Base-by-base conservation (phyloP, 2,888 invertebrate genomes). In the Lamellibrachia satsuma region DNA sequence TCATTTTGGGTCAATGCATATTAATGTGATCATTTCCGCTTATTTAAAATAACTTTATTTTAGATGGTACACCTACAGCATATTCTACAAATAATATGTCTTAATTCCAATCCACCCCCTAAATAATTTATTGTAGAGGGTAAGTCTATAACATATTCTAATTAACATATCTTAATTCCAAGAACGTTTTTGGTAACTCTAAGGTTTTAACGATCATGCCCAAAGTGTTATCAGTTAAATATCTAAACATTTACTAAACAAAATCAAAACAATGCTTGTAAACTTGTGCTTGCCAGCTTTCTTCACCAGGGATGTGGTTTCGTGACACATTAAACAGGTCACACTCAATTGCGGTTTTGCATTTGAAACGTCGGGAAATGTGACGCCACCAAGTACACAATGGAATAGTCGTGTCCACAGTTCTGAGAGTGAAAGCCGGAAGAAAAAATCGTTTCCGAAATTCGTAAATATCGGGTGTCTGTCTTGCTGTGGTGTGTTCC, bases 341-440 rank as follows among this genome's bases (percentile, higher is more conserved):
- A 75, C 75, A 11, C 75, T 75, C 75, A 75, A 11, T 75, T 75
- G 75, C 75, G 75, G 75, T 75, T 75, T 75, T 75, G 75, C 75
- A 75, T 75, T 75, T 75, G 75, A 75, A 75, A 75, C 75, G 75
- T 75, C 75, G 75, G 75, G 75, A 75, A 75, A 75, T 75, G 75
- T 75, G n/a, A 75, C 75, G 15, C 75, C 75, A 22, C n/a, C 75
- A 75, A 39, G 22, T 75, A 75, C 75, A 22, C 75, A 75, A 75
- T 75, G 75, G 75, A 75, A n/a, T 22, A 22, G 75, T 75, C 75
- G 75, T 75, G 75, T 75, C 75, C 75, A 75, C 75, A 75, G 22
- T n/a, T 75, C 15, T 75, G 75, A 75, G 22, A 22, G 75, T 75
- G 75, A 75, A 75, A 22, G n/a, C 75, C 75, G n/a, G 75, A 75